Percentiles rank a stretch among this genome's conserved stretches.
Conservation (phyloP, 2,113 vertebrate genomes). For the Corythaixoides concolor region DNA sequence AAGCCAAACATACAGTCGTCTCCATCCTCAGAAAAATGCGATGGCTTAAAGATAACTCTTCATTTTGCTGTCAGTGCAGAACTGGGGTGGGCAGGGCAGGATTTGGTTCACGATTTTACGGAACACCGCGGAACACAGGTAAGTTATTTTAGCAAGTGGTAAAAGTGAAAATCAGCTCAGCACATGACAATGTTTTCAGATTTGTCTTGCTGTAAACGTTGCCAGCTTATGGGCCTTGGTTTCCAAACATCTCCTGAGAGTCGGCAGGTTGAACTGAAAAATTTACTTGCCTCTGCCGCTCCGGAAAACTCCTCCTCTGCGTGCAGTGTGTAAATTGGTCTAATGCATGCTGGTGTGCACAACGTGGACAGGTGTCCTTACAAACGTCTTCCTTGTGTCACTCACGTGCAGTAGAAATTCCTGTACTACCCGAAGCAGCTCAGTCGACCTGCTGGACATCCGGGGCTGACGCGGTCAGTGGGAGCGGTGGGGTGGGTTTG, state of each 20-base stretch:
- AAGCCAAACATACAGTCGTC: background rate
- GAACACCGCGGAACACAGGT: background rate
- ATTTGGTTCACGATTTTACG: background rate
- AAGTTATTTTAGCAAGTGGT: background rate
- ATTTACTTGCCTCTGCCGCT: background rate
- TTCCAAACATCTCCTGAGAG: background rate
- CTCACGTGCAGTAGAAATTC: background rate
- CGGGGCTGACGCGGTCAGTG: rapidly evolving
- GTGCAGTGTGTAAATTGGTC: background rate
- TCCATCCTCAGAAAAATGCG: background rate
- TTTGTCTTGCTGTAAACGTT: background rate
- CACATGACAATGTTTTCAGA: background rate
- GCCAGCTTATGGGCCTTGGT: background rate
- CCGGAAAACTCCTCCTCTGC: background rate
- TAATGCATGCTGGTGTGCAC: background rate
- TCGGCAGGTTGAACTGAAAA: background rate
- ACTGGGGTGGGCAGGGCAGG: background rate
- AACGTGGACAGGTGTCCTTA: background rate
- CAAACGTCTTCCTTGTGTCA: background rate
- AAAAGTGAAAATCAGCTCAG: background rate
- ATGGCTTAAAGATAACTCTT: background rate
- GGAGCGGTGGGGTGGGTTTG: background rate
- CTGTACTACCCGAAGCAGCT: background rate
- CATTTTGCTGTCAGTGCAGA: background rate
- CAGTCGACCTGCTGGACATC: background rate